A percentile compares a stretch with the other conserved stretches of the same genome.
Conservation (phyloP, 2,113 vertebrate genomes). For the Thoracochromis brauschi region DNA sequence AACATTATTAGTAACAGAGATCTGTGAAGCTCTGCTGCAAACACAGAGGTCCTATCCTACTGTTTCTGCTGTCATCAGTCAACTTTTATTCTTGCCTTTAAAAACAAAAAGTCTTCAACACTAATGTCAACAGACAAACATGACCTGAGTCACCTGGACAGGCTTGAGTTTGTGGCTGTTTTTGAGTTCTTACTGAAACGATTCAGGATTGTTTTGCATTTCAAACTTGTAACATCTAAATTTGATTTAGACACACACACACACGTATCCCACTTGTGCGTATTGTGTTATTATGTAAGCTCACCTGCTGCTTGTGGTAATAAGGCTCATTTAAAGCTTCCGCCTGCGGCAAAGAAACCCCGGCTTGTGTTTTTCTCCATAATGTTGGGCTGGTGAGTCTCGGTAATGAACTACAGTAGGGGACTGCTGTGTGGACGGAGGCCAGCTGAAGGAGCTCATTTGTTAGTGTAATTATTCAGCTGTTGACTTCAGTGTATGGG, state of each 20-base stretch:
- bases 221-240: background rate
- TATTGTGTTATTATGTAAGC: background rate
- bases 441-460: background rate
- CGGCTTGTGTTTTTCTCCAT: background rate
- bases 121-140: background rate
- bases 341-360: background rate
- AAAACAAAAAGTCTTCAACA: background rate
- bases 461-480: background rate
- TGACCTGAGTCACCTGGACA: background rate
- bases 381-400: background rate
- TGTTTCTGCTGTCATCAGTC: background rate
- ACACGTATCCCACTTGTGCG: background rate
- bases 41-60: background rate
- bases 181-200: background rate
- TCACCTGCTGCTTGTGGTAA: background rate
- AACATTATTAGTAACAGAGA: background rate
- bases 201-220: no score
- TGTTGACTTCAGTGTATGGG: background rate
- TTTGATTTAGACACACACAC: background rate
- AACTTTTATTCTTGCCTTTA: background rate
- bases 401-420: background rate
- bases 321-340: constrained; percentile 3
- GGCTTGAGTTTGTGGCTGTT: background rate
- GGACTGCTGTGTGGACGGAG: background rate
- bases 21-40: background rate